Evolutionary conservation across 2,888 invertebrate species (phyloP).

Genomic region (Patella depressa): DNA sequence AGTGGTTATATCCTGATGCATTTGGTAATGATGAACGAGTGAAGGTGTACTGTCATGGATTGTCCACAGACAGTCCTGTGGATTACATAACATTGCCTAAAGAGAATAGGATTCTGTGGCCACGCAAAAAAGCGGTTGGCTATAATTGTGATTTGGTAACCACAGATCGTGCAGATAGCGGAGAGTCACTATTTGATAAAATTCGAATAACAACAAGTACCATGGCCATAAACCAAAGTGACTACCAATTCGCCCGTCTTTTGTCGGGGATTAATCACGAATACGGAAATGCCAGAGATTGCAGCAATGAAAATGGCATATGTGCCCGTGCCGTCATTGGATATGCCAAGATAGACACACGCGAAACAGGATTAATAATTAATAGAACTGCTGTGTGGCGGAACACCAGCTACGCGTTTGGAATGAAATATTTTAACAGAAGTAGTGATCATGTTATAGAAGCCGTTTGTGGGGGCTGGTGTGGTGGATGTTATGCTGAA

Average conservation of each 20-base stretch:
- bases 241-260: not conserved
- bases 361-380: not conserved
- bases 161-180: not conserved
- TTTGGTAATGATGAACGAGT: not conserved
- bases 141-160: not conserved
- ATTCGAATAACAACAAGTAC: not conserved
- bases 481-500: not conserved
- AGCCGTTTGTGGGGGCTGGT: not conserved
- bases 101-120: not conserved
- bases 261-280: not conserved
- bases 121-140: not conserved
- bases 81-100: not conserved
- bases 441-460: not conserved
- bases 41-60: not conserved
- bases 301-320: not conserved
- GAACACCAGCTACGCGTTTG: not conserved
- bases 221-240: not conserved
- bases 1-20: conserved; percentile 4
- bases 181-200: not conserved
- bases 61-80: not conserved
- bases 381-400: not conserved
- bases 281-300: not conserved
- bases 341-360: not conserved
- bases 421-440: not conserved
- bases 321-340: not conserved